Evolutionary conservation across 2,113 vertebrate genomes (phyloP).

Genomic region (Daubentonia madagascariensis): DNA sequence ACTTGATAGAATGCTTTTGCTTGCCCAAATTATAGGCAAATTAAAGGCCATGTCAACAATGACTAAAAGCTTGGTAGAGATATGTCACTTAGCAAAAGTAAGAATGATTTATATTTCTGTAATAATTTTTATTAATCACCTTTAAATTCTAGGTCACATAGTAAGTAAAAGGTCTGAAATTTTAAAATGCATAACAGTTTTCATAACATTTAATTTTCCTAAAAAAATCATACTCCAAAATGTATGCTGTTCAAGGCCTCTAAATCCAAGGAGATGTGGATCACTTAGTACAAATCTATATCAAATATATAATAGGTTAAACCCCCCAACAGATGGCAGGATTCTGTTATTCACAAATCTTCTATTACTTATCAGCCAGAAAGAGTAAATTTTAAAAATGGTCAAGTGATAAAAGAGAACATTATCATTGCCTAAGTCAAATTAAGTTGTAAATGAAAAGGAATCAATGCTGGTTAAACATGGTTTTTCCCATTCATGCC

Average conservation of each 20-base stretch:
- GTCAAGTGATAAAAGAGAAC: background rate
- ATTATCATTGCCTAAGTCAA: background rate
- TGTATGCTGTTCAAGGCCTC: background rate
- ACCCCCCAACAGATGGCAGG: background rate
- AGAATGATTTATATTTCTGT: background rate
- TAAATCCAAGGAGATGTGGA: background rate
- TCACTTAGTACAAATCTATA: background rate
- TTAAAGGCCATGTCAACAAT: background rate
- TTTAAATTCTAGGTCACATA: background rate
- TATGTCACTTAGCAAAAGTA: background rate
- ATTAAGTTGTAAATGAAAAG: background rate
- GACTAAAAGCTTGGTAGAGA: background rate
- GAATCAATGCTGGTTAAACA: background rate
- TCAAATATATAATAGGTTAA: background rate
- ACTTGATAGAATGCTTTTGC: background rate
- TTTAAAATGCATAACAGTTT: background rate
- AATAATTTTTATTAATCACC: background rate
- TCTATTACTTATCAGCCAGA: constrained; percentile 5
- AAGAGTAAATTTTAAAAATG: background rate
- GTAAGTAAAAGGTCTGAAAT: background rate
- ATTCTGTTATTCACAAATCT: background rate
- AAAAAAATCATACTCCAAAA: background rate
- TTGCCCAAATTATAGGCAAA: background rate
- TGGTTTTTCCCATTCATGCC: background rate
- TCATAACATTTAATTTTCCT: background rate